These are phyloP conservation scores for Drosophila koepferae DNA, from an alignment of 2,888 invertebrate species.

Conservation along the genomic window DNA sequence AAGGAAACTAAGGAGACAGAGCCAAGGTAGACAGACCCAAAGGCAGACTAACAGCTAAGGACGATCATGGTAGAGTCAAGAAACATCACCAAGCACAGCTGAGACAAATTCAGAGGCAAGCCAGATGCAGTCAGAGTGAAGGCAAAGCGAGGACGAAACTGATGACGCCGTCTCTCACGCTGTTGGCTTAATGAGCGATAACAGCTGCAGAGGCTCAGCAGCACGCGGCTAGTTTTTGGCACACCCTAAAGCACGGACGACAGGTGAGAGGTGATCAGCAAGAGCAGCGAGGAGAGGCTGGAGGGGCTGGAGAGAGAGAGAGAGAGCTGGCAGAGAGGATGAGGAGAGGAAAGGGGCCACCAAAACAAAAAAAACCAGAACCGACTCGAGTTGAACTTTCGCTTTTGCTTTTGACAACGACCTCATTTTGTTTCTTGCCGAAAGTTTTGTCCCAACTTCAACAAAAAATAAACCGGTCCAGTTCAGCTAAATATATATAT, in stretches of 20 bases:
- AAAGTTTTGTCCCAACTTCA: constrained; percentile 49
- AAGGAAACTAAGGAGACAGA: neutral
- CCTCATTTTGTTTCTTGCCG: constrained; percentile 62
- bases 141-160: neutral
- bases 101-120: neutral
- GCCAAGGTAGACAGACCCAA: neutral
- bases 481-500: neutral
- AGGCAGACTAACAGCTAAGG: neutral
- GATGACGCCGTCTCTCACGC: neutral
- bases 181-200: constrained; percentile 23
- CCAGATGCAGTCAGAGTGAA: neutral
- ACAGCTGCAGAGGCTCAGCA: constrained; percentile 46
- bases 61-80: neutral
- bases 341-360: neutral
- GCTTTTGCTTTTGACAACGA: constrained; percentile 67
- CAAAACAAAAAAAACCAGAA: constrained; percentile 14
- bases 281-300: neutral
- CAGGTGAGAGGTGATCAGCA: constrained; percentile 18
- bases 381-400: constrained; percentile 45
- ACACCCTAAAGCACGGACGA: constrained; percentile 28
- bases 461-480: constrained; percentile 45
- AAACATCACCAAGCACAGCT: neutral
- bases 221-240: constrained; percentile 29
- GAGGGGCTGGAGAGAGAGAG: too few relatives aligned
- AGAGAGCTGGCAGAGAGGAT: neutral